Evolutionary conservation across 2,113 vertebrate species (phyloP).

Genomic region (Machaerirhynchus nigripectus): DNA sequence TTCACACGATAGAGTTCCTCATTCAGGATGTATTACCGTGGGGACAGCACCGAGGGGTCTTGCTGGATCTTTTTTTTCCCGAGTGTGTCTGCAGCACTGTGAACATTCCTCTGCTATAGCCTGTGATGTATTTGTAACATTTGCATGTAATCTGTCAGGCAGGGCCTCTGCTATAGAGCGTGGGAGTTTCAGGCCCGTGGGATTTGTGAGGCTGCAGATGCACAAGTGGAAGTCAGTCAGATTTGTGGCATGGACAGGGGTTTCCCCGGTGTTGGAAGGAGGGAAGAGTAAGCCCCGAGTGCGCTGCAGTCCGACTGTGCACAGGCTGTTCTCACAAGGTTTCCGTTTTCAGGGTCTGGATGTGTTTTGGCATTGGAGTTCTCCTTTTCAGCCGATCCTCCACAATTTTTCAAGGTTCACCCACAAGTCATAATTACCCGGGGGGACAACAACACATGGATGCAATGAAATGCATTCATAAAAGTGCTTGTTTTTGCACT

Average conservation of each 20-base stretch:
- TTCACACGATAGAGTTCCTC: conserved; percentile 8
- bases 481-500: not conserved
- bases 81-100: not conserved
- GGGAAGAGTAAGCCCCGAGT: not conserved
- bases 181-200: not conserved
- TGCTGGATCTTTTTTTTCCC: not conserved
- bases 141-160: conserved; percentile 45
- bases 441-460: conserved; percentile 27
- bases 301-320: not conserved
- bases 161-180: conserved; percentile 15
- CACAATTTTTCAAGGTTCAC: conserved; percentile 30
- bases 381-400: not conserved
- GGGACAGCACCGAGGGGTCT: not conserved
- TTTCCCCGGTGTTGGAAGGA: not conserved
- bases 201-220: conserved; percentile 49
- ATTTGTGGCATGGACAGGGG: not conserved
- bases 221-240: conserved; percentile 43
- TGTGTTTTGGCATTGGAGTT: not conserved
- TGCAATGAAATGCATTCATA: conserved; percentile 34
- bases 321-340: not conserved
- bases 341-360: not conserved
- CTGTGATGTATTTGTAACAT: conserved; percentile 36
- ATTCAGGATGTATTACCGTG: not conserved
- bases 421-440: conserved; percentile 27
- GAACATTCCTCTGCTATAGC: not conserved